Percentiles rank a stretch among this genome's conserved stretches.
Evolutionary conservation across 2,797 vertebrate genomes (phyloP).

Genomic region (Loris lydekkerianus): DNA sequence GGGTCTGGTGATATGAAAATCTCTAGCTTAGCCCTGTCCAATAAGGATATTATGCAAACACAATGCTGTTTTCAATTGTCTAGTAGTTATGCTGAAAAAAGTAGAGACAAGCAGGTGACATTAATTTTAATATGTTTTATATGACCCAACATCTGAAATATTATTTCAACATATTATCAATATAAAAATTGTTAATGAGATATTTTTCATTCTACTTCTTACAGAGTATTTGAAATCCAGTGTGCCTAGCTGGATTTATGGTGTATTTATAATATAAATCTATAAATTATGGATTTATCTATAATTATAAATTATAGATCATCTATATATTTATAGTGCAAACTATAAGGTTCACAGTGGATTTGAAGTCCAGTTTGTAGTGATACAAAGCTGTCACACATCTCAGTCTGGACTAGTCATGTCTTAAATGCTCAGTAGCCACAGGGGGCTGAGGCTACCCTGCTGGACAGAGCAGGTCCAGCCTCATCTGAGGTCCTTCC

Average conservation of each 20-base stretch:
- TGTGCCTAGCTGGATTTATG: background rate
- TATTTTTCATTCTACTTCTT: too few species aligned
- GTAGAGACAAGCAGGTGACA: background rate
- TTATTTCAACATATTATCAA: background rate
- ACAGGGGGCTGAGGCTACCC: background rate
- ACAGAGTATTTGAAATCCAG: background rate
- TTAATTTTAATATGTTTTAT: background rate
- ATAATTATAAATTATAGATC: background rate
- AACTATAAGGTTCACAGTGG: background rate
- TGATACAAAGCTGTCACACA: accelerated
- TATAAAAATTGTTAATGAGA: background rate
- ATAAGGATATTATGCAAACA: background rate
- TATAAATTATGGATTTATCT: background rate
- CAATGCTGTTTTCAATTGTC: background rate
- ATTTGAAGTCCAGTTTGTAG: background rate
- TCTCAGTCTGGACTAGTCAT: accelerated
- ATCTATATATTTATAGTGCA: background rate
- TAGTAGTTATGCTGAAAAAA: background rate
- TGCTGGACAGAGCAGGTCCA: accelerated
- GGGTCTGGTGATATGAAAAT: background rate
- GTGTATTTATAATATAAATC: background rate
- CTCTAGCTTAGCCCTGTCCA: background rate
- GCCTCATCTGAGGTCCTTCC: too few species aligned
- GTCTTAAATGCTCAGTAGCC: too few species aligned
- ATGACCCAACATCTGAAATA: background rate